Evolutionary conservation across 2,113 vertebrate genomes (phyloP).

Genomic region (Chloropsis cyanopogon): DNA sequence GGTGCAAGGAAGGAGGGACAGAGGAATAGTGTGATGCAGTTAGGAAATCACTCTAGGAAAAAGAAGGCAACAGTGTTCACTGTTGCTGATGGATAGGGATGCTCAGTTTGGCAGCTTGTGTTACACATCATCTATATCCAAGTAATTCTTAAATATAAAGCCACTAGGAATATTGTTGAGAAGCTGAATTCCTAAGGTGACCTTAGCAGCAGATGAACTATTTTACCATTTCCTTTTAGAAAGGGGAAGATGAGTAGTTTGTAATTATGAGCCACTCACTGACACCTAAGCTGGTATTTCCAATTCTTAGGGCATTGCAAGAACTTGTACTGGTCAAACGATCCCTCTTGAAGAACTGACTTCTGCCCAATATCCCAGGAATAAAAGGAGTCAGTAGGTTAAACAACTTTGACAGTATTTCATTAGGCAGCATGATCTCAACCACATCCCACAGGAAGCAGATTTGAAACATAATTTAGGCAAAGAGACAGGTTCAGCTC

Average conservation of each 20-base stretch:
- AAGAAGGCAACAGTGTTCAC: background rate
- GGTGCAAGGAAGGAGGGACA: background rate
- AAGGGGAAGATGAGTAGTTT: background rate
- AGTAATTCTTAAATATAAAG: background rate
- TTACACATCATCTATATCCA: background rate
- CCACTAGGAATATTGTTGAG: background rate
- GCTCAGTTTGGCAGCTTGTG: background rate
- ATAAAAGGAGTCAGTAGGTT: background rate
- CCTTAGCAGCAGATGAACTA: background rate
- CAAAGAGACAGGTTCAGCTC: background rate
- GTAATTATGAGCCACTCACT: background rate
- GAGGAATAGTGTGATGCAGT: background rate
- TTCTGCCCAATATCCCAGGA: background rate
- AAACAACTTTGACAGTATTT: background rate
- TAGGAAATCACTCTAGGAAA: background rate
- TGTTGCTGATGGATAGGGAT: background rate
- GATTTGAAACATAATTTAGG: background rate
- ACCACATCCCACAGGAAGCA: background rate
- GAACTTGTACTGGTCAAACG: background rate
- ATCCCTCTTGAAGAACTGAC: background rate
- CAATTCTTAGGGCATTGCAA: background rate
- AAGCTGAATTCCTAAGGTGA: background rate
- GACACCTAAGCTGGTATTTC: background rate
- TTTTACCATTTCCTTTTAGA: background rate
- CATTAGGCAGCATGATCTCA: background rate